These are phyloP conservation scores for Tolypeutes matacus DNA, from an alignment of 2,797 vertebrate species.

Conservation along the genomic window DNA sequence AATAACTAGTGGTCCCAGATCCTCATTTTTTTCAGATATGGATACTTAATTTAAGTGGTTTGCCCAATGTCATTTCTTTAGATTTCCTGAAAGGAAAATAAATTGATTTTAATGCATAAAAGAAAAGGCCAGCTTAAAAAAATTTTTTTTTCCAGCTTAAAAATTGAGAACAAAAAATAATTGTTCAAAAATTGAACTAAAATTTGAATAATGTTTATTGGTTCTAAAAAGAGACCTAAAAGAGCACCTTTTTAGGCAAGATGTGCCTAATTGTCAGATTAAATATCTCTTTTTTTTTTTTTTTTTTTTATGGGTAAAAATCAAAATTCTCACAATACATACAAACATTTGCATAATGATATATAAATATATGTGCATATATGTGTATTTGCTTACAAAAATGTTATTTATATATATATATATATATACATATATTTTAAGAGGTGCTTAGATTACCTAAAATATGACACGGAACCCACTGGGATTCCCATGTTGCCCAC, in stretches of 20 bases:
- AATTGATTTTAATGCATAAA: background rate
- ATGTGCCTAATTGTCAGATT: conserved; percentile 41
- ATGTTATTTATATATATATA: no score
- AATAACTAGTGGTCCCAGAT: background rate
- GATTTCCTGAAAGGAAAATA: conserved; percentile 4
- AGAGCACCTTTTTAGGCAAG: conserved; percentile 69
- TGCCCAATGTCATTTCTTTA: background rate
- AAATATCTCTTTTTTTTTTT: no score
- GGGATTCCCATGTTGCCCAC: no score
- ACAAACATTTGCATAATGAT: no score
- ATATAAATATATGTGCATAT: no score
- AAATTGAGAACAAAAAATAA: conserved; percentile 29
- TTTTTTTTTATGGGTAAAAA: no score
- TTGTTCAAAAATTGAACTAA: conserved; percentile 73
- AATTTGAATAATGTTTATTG: conserved; percentile 53
- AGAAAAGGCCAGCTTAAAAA: conserved; percentile 26
- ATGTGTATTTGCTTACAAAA: no score
- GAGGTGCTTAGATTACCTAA: no score
- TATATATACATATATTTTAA: no score
- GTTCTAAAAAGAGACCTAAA: conserved; percentile 78
- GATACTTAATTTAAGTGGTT: background rate
- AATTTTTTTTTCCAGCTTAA: no score
- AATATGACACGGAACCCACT: no score
- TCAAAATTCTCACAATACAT: no score
- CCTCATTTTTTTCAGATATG: background rate